A percentile compares a stretch with the other conserved stretches of the same genome.
Conservation (phyloP, 2,797 vertebrate genomes). For the Catharus ustulatus region DNA sequence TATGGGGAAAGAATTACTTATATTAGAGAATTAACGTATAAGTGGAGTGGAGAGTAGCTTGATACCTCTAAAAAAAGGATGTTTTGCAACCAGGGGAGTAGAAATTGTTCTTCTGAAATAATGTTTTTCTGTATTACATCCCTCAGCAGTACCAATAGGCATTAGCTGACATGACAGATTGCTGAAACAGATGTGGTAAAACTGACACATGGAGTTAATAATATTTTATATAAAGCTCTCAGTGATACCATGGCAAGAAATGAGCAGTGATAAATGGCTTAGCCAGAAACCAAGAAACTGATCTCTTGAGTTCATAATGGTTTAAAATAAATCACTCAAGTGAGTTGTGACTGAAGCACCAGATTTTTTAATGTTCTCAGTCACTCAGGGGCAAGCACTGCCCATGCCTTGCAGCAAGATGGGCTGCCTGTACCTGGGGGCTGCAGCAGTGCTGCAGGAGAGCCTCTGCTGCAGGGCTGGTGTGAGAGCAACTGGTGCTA, state of each 20-base stretch:
- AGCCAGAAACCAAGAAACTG: constrained; percentile 24
- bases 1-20: not conserved
- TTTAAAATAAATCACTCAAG: constrained; percentile 6
- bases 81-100: not conserved
- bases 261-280: constrained; percentile 40
- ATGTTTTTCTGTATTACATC: not conserved
- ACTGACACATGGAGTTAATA: constrained; percentile 58
- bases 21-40: not conserved
- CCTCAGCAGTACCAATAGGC: not conserved
- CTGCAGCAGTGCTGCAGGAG: not conserved
- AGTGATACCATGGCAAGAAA: constrained; percentile 33
- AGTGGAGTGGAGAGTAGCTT: not conserved
- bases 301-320: constrained; percentile 22
- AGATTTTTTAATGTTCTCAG: not conserved
- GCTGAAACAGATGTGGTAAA: constrained; percentile 47
- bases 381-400: not conserved
- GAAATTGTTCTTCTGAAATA: not conserved
- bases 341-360: constrained; percentile 9
- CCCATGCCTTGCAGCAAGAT: not conserved
- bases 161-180: constrained; percentile 26
- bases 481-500: not conserved
- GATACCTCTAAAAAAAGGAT: not conserved
- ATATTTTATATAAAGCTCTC: constrained; percentile 41
- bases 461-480: not conserved
- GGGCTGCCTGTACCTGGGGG: not conserved